These are phyloP conservation scores for Ischnura elegans DNA, from an alignment of 2,888 invertebrate genomes.

Conservation along the genomic window DNA sequence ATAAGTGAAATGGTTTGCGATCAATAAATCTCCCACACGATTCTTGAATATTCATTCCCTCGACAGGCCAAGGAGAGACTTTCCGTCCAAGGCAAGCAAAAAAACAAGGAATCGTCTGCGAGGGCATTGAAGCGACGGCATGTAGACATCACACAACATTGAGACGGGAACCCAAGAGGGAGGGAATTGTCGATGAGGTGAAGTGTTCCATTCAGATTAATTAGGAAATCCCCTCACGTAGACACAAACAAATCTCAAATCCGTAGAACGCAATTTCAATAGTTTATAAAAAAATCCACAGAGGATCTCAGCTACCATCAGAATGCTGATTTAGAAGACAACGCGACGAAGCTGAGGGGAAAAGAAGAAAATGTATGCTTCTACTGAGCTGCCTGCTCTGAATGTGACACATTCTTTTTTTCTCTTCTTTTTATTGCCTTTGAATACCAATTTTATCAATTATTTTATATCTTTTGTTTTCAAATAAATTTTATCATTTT, in stretches of 20 bases:
- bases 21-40: background rate
- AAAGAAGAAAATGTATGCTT: background rate
- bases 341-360: background rate
- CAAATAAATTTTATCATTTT: too few relatives aligned
- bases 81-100: background rate
- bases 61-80: background rate
- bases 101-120: background rate
- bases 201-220: background rate
- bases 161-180: background rate
- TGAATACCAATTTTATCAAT: too few relatives aligned
- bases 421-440: too few relatives aligned
- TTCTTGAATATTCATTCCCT: background rate
- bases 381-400: background rate
- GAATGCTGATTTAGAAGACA: background rate
- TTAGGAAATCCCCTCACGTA: background rate
- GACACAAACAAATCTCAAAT: background rate
- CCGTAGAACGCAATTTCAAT: background rate
- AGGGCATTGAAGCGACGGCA: background rate
- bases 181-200: background rate
- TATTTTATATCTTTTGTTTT: too few relatives aligned
- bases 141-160: background rate
- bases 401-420: background rate
- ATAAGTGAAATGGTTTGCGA: background rate
- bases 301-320: background rate
- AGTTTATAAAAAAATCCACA: background rate